Percentiles rank a stretch among this genome's conserved stretches.
Conservation (phyloP, 2,113 vertebrate species). For the Prolemur simus region DNA sequence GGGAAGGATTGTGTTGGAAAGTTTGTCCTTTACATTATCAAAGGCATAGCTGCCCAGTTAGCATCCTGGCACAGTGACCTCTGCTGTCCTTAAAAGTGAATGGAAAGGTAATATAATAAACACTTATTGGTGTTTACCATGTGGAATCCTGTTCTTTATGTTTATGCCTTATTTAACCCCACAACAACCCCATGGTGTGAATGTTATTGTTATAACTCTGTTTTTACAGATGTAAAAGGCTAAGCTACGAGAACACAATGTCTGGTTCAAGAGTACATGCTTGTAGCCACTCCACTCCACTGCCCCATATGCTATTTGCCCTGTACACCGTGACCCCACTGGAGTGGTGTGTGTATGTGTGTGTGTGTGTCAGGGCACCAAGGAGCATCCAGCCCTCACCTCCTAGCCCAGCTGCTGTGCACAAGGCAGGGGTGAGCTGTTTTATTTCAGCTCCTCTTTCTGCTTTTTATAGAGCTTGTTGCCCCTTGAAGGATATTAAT, state of each 20-base stretch:
- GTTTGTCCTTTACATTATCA: background rate
- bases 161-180: background rate
- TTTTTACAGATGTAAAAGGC: background rate
- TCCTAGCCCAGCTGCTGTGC: background rate
- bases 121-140: background rate
- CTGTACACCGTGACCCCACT: background rate
- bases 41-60: background rate
- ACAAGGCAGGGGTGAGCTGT: background rate
- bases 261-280: background rate
- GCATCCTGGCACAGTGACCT: background rate
- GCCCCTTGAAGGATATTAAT: background rate
- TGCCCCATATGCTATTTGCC: background rate
- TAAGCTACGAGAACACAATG: background rate
- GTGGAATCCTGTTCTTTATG: background rate
- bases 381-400: background rate
- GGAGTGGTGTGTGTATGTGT: background rate
- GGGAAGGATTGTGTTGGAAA: background rate
- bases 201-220: too few relatives aligned
- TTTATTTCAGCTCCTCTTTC: background rate
- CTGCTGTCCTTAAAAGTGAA: background rate
- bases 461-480: slow-evolving; percentile 2
- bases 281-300: rapidly evolving
- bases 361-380: background rate
- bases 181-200: background rate
- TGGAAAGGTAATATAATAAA: background rate